Percentiles rank a stretch among this genome's conserved stretches.
Conservation (phyloP, 2,113 vertebrate species). For the Panthera tigris region DNA sequence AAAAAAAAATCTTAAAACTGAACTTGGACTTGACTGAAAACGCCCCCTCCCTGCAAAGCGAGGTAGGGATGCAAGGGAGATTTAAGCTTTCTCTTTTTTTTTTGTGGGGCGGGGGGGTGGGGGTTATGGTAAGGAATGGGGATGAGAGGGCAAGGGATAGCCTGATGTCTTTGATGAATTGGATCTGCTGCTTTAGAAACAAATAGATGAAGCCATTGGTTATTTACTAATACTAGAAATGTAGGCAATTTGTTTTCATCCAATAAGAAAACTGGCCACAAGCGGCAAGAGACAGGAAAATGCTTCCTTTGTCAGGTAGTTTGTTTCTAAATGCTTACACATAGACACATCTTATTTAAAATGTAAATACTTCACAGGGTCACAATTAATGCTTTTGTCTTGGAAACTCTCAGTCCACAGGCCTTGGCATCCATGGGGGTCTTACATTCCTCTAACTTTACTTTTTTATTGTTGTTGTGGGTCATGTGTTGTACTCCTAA, state of each 20-base stretch:
- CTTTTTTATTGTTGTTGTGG: conserved; percentile 45
- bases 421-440: not conserved
- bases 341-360: conserved; percentile 34
- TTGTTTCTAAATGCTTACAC: conserved; percentile 40
- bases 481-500: conserved; percentile 41
- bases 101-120: too few species aligned
- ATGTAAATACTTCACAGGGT: conserved; percentile 40
- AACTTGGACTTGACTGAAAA: conserved; percentile 39
- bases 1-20: not conserved
- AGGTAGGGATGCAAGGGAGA: not conserved
- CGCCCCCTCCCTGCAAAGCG: not conserved
- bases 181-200: not conserved
- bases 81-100: not conserved
- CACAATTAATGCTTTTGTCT: conserved; percentile 34
- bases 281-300: not conserved
- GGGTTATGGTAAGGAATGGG: not conserved
- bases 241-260: conserved; percentile 37
- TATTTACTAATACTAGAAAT: conserved; percentile 47
- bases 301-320: conserved; percentile 7
- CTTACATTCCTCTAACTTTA: conserved; percentile 19
- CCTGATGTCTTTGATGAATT: conserved; percentile 1
- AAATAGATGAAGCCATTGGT: not conserved
- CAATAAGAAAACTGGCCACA: not conserved
- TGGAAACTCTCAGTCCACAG: not conserved
- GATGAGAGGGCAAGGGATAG: not conserved